phyloP scores from a whole-genome alignment of 2,888 invertebrate species.

The Ochropacha duplaris region DNA sequence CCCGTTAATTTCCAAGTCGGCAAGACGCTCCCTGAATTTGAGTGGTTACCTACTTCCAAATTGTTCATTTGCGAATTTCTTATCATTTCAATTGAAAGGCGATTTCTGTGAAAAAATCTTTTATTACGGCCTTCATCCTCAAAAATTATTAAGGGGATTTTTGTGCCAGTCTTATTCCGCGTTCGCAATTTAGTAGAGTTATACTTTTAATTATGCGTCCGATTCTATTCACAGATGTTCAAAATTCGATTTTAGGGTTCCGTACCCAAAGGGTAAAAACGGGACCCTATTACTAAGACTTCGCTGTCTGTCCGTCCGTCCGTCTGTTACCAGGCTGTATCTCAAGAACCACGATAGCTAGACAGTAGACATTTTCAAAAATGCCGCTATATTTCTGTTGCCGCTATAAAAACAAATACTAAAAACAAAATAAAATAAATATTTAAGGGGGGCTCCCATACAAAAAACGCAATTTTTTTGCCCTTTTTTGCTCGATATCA shows the following conservation, averaged over 20 bases:
- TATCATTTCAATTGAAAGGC: constrained; percentile 35
- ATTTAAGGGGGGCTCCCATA: too few species aligned
- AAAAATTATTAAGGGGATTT: background rate
- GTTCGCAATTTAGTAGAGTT: background rate
- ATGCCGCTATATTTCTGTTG: too few species aligned
- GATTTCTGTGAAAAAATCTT: constrained; percentile 33
- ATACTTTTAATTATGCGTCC: background rate
- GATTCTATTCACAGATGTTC: background rate
- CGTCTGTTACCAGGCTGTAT: too few species aligned
- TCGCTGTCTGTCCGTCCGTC: too few species aligned
- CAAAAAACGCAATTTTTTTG: too few species aligned
- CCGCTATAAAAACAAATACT: too few species aligned
- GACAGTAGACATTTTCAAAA: too few species aligned
- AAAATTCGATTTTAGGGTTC: background rate
- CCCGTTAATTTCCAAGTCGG: constrained; percentile 38
- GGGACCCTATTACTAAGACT: too few species aligned
- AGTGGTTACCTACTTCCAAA: constrained; percentile 27
- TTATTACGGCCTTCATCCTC: constrained; percentile 12
- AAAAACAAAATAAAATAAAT: too few species aligned
- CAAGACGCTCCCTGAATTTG: constrained; percentile 31
- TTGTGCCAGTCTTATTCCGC: background rate
- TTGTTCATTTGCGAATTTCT: constrained; percentile 40
- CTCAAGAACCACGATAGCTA: too few species aligned
- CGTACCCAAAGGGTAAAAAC: too few species aligned
- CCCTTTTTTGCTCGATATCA: too few species aligned